Conservation (phyloP, 2,113 vertebrate genomes). For the Danionella cerebrum region DNA sequence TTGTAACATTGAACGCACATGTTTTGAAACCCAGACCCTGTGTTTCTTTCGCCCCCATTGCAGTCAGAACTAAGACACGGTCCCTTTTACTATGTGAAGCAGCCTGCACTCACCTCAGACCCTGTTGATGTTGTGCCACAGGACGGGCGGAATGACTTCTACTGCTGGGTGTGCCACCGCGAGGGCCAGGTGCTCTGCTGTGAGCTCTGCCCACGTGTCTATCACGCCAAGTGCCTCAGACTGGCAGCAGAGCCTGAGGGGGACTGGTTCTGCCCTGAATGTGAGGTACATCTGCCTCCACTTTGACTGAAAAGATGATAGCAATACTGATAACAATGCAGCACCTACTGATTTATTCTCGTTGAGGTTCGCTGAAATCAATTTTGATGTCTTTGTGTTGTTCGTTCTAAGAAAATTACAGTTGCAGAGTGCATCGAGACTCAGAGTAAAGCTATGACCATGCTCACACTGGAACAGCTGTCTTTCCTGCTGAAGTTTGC, state of each 20-base stretch:
- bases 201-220: constrained; percentile 99
- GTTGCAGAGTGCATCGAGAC: constrained; percentile 98
- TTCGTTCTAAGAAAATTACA: constrained; percentile 87
- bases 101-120: constrained; percentile 96
- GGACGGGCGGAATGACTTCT: constrained; percentile 97
- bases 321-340: neutral
- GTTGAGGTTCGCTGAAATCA: no score
- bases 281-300: constrained; percentile 76
- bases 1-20: constrained; percentile 49
- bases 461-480: constrained; percentile 93
- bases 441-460: constrained; percentile 98
- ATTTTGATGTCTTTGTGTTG: neutral
- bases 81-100: constrained; percentile 99
- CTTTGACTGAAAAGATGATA: neutral
- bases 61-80: constrained; percentile 99
- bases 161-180: constrained; percentile 99
- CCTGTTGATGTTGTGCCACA: constrained; percentile 98
- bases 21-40: constrained; percentile 76
- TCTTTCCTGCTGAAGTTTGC: constrained; percentile 98
- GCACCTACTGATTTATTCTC: no score
- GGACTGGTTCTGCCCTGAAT: constrained; percentile 99
- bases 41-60: constrained; percentile 96
- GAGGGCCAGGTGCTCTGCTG: constrained; percentile 99
- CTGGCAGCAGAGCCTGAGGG: constrained; percentile 99
- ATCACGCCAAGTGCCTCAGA: constrained; percentile 99